Base-by-base conservation (phyloP, 1,140 invertebrate genomes). In the Thaumatotibia leucotreta region DNA sequence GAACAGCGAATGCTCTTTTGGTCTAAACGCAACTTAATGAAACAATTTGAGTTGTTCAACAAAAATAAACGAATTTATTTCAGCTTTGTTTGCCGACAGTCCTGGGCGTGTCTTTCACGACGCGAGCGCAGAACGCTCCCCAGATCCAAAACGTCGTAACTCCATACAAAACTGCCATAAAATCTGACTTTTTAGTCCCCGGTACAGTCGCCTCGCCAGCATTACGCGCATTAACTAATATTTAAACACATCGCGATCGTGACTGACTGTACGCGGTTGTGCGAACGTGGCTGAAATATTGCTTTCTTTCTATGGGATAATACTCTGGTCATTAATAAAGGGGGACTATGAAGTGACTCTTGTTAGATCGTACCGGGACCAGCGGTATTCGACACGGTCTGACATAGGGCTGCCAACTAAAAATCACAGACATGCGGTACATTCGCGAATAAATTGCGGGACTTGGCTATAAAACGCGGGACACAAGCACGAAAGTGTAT, bases 151-250 rank as follows among this genome's bases (percentile, higher is more conserved):
- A 35, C 11, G 61, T n/a, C 14, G 11, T 20, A 33, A 62, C 31
- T 17, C 31, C n/a, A 22, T 32, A 14, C n/a, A n/a, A n/a, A n/a
- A n/a, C n/a, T 32, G 14, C 2, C 11, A 54, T 3, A 9, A 14
- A 4, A 58, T 66, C 23, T 61, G 32, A 45, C 49, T 63, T 73
- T 64, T 61, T 69, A 65, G 64, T 69, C 64, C 23, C 33, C 29
- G 68, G 77, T 71, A 71, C 73, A 69, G 70, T 24, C 61, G 61
- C 9, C 20, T 39, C 24, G 29, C 29, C 64, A 23, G 65, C 64
- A 68, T 68, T 68, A 67, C 63, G 62, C 63, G 66, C 71, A 77
- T 80, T 80, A 80, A 78, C 78, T 78, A 80, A 80, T 80, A 80
- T 80, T 80, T 80, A 80, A 80, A 72, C 77, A 69, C 74, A 70